These are phyloP conservation scores for Pristionchus pacificus DNA, from an alignment of 1,140 invertebrate species.

Conservation along the genomic window DNA sequence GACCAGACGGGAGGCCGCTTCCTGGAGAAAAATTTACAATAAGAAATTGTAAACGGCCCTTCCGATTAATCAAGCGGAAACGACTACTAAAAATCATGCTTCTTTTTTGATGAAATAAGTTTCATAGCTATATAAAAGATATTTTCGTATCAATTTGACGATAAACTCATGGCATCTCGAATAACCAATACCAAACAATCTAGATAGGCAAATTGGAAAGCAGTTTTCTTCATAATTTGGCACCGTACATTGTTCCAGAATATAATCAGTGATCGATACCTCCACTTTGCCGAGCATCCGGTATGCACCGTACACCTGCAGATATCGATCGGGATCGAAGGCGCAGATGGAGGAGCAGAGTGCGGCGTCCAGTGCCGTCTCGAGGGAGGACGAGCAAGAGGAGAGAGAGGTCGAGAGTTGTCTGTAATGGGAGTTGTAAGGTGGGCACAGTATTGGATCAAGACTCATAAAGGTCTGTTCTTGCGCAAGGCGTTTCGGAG, in stretches of 20 bases:
- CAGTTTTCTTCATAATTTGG: conserved; percentile 36
- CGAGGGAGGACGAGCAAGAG: conserved; percentile 31
- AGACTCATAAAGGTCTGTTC: too few relatives aligned
- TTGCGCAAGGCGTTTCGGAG: too few relatives aligned
- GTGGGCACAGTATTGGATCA: too few relatives aligned
- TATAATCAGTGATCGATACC: conserved; percentile 16
- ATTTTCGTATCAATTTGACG: not conserved
- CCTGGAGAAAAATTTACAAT: not conserved
- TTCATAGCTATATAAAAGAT: conserved; percentile 13
- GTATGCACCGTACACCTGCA: conserved; percentile 40
- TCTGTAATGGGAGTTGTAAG: conserved; percentile 32
- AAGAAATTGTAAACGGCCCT: not conserved
- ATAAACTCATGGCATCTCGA: conserved; percentile 20
- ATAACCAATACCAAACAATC: too few relatives aligned
- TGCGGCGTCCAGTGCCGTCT: conserved; percentile 40
- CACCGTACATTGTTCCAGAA: conserved; percentile 28
- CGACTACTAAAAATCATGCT: too few relatives aligned
- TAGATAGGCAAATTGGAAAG: conserved; percentile 38
- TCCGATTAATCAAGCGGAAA: conserved; percentile 25
- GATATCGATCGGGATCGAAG: conserved; percentile 45
- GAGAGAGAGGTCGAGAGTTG: conserved; percentile 44
- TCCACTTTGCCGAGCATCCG: conserved; percentile 41
- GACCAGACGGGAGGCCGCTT: not conserved
- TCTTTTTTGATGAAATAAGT: conserved; percentile 9
- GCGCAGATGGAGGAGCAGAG: conserved; percentile 38